Evolutionary conservation across 2,113 vertebrate species (phyloP).

Genomic region (Nesogale talazaci): DNA sequence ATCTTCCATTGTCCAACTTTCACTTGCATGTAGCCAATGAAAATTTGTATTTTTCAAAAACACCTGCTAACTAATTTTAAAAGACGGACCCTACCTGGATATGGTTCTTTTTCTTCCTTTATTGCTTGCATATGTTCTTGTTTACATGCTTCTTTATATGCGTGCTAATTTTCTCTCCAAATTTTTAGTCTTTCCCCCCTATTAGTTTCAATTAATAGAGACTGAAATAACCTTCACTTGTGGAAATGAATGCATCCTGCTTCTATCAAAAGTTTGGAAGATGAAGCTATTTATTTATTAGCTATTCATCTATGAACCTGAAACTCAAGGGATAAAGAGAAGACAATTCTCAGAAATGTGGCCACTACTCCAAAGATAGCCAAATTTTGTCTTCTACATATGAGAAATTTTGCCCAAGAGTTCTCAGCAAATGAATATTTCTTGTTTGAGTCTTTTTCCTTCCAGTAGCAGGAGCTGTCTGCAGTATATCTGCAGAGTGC

Average conservation of each 20-base stretch:
- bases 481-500: background rate
- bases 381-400: background rate
- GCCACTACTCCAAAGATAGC: background rate
- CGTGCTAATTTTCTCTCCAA: background rate
- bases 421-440: background rate
- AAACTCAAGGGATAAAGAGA: background rate
- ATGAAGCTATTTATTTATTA: background rate
- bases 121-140: background rate
- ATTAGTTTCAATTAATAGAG: no score
- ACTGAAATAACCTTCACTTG: background rate
- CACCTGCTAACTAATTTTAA: no score
- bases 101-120: background rate
- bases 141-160: background rate
- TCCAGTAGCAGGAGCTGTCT: background rate
- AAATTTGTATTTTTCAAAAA: no score
- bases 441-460: background rate
- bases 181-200: no score
- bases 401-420: background rate
- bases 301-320: background rate
- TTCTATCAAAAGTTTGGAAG: background rate
- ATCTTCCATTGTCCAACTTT: no score
- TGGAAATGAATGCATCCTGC: background rate
- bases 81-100: no score
- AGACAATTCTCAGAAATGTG: background rate
- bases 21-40: no score